Evolutionary conservation across 2,797 vertebrate species (phyloP), one percentile per base, ranked within the genome.

Genomic region (Sebastes reedi): DNA sequence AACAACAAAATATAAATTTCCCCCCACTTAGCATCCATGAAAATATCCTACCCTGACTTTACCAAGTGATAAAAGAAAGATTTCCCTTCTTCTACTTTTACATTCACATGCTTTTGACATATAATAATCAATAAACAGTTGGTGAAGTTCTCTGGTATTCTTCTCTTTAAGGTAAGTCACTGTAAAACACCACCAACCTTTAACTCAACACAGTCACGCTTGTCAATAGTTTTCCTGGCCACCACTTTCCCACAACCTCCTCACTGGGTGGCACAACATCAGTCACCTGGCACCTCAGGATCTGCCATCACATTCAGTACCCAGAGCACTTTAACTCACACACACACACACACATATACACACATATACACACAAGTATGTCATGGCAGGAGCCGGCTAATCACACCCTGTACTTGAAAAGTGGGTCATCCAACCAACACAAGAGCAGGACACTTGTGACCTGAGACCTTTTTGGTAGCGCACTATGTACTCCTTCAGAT

Each of bases 91-190:
- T 82, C 24, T 73, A 67, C 68, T 61, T 9, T 80, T n/a, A 67
- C 25, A 76, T 75, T 65, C n/a, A 72, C 59, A 55, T 14, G n/a
- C 4, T 64, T 73, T 60, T 67, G 16, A 55, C 4, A 30, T 50
- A n/a, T 60, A 77, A 73, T 39, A 16, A 64, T 46, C 29, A 67
- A 30, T 70, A 32, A 29, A 61, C 16, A 70, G 59, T 75, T 66
- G 32, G 14, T 46, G 22, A 66, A 3, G 39, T 72, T 58, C 56
- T 85, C 55, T 54, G 62, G 75, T 66, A 5, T 65, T 82, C 67
- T 30, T 58, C 78, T 83, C 36, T 50, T 67, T 3, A 67, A 95
- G 94, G 94, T 95, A 94, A 95, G 94, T 93, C 72, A 75, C 14
- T 70, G 22, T 80, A 25, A 77, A 83, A 70, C 75, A 77, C 25